Evolutionary conservation across 2,888 invertebrate genomes (phyloP).

Genomic region (Allacma fusca): DNA sequence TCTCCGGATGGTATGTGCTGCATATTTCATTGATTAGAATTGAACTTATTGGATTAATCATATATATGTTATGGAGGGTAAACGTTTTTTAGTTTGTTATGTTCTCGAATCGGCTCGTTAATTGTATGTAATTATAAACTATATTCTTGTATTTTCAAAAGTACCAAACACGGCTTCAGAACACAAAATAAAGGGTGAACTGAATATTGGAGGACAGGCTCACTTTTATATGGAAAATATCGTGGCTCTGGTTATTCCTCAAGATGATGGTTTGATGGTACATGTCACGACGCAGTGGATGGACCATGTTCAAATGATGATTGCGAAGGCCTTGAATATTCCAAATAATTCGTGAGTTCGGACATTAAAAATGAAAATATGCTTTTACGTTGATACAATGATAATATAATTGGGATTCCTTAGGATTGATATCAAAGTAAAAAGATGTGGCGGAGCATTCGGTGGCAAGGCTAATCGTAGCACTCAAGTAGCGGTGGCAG

Average conservation of each 20-base stretch:
- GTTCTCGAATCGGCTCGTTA: no score
- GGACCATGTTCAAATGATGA: slow-evolving; percentile 69
- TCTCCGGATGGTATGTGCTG: slow-evolving; percentile 13
- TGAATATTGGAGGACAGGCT: slow-evolving; percentile 71
- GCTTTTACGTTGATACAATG: no score
- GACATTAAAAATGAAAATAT: neutral
- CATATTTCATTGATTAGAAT: neutral
- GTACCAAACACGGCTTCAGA: slow-evolving; percentile 31
- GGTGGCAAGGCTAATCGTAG: slow-evolving; percentile 79
- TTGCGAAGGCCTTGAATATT: slow-evolving; percentile 69
- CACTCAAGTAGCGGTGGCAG: slow-evolving; percentile 70
- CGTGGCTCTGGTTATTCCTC: slow-evolving; percentile 72
- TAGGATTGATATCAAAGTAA: slow-evolving; percentile 75
- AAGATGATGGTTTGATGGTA: slow-evolving; percentile 74
- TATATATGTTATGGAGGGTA: no score
- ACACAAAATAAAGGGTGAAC: slow-evolving; percentile 68
- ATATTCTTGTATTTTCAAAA: no score
- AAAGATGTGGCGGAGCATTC: slow-evolving; percentile 82
- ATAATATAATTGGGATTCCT: no score
- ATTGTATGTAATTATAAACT: no score
- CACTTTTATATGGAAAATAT: slow-evolving; percentile 81
- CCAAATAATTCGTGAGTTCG: slow-evolving; percentile 69
- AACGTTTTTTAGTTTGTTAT: no score
- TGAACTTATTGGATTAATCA: no score
- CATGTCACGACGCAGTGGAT: slow-evolving; percentile 73